Percentiles rank a stretch among this genome's conserved stretches.
Conservation (phyloP, 2,113 vertebrate genomes). For the Antechinus stuartii region DNA sequence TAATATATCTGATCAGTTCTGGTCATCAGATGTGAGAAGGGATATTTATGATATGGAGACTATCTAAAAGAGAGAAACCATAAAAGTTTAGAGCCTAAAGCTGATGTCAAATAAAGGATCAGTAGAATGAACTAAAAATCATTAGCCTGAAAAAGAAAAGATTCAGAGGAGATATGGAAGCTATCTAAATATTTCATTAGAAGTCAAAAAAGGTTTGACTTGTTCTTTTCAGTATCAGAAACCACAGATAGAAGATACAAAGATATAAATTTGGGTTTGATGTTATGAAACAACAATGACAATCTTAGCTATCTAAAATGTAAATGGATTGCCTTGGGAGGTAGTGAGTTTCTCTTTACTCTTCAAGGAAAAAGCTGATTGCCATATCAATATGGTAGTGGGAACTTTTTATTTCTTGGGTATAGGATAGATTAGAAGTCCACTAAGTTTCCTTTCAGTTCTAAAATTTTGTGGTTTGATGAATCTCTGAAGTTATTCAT, state of each 20-base stretch:
- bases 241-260: neutral
- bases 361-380: neutral
- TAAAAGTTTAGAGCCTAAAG: neutral
- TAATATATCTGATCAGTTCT: neutral
- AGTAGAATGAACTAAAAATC: neutral
- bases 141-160: neutral
- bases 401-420: no score
- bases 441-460: neutral
- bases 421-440: neutral
- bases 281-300: neutral
- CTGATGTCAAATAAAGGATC: neutral
- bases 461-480: neutral
- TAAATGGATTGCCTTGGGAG: neutral
- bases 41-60: neutral
- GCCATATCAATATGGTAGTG: no score
- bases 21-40: neutral
- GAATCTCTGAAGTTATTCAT: neutral
- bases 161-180: neutral
- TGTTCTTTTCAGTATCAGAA: neutral
- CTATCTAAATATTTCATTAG: neutral
- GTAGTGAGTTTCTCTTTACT: neutral
- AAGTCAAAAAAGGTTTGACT: neutral
- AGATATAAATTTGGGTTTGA: neutral
- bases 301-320: neutral
- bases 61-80: neutral